These are phyloP conservation scores for Magallana angulata DNA, from an alignment of 1,140 invertebrate species.

Conservation along the genomic window DNA sequence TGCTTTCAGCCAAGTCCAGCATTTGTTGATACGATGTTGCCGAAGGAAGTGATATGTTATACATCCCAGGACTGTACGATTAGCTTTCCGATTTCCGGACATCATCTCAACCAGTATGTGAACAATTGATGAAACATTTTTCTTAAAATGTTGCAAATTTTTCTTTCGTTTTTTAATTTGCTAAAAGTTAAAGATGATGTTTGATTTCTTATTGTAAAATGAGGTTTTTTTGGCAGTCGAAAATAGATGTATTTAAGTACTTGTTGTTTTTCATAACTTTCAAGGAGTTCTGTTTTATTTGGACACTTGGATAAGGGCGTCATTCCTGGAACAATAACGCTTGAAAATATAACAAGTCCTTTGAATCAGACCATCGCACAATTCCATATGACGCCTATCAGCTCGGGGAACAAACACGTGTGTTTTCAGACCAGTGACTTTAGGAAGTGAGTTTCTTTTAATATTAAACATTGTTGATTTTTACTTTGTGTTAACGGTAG, in stretches of 20 bases:
- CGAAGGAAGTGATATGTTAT: background rate
- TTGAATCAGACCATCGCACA: conserved; percentile 1
- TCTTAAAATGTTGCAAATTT: too few relatives aligned
- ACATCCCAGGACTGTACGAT: conserved; percentile 2
- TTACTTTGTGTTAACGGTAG: too few relatives aligned
- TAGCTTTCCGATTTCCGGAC: background rate
- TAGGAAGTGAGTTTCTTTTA: background rate
- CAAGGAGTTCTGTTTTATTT: background rate
- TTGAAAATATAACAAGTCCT: conserved; percentile 9
- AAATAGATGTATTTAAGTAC: background rate
- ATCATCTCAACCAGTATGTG: background rate
- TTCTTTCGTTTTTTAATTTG: too few relatives aligned
- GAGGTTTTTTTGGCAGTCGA: background rate
- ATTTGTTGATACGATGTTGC: conserved; percentile 33
- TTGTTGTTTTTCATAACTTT: conserved; percentile 7
- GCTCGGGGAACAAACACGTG: background rate
- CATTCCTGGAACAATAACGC: background rate
- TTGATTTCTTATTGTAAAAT: too few relatives aligned
- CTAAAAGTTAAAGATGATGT: too few relatives aligned
- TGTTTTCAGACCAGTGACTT: conserved; percentile 4
- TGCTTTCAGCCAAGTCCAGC: background rate
- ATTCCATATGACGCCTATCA: background rate
- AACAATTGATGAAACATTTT: background rate
- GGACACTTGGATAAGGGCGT: conserved; percentile 1
- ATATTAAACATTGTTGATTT: too few relatives aligned